phyloP scores from a whole-genome alignment of 2,113 vertebrate species.

The Marmota flaviventris region DNA sequence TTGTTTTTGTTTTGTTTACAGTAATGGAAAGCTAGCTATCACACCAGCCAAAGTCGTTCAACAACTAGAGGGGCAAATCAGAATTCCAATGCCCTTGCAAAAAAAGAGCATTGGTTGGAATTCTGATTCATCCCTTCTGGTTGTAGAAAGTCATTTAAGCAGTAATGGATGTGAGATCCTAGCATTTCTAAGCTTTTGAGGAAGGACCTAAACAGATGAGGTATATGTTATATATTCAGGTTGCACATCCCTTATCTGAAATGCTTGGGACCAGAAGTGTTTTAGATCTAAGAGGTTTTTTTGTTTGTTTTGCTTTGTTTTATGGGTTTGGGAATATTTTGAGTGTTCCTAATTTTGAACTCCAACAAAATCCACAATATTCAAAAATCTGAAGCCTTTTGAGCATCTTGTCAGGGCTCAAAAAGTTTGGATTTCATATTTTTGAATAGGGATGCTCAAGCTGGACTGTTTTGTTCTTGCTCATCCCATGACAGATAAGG shows the following conservation, averaged over 20 bases:
- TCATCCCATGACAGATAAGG: neutral
- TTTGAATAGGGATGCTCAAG: neutral
- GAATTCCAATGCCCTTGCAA: neutral
- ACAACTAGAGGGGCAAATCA: neutral
- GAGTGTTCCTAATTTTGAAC: neutral
- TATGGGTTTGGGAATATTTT: neutral
- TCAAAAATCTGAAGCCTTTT: neutral
- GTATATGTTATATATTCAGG: neutral
- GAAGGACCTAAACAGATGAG: neutral
- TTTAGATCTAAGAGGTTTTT: neutral
- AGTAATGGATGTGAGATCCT: neutral
- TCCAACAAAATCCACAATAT: neutral
- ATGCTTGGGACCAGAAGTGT: neutral
- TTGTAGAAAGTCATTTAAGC: neutral
- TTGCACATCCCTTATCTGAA: neutral
- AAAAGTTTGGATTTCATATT: neutral
- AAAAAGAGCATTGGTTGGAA: too few species aligned
- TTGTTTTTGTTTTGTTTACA: too few species aligned
- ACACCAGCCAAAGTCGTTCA: neutral
- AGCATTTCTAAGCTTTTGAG: neutral
- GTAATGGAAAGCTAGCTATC: neutral
- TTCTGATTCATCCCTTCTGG: too few species aligned
- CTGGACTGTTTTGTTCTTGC: neutral
- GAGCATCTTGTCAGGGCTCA: neutral
- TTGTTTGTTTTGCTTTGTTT: too few species aligned